A percentile compares a stretch with the other conserved stretches of the same genome.
phyloP scores from a whole-genome alignment of 2,113 vertebrate species.

The Engraulis encrasicolus region DNA sequence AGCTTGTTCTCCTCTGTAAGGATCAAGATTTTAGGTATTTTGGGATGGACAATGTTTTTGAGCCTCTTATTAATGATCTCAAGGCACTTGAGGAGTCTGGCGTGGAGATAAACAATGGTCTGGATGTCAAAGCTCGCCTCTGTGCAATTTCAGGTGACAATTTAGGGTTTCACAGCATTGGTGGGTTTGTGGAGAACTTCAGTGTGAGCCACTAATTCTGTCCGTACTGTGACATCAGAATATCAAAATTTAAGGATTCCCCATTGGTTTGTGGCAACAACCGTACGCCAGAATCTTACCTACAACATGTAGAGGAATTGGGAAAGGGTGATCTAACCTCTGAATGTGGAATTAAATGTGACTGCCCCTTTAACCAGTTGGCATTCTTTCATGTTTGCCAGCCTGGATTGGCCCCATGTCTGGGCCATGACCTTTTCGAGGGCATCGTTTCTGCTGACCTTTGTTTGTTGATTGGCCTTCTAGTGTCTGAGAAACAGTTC shows the following conservation, averaged over 20 bases:
- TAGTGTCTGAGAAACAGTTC: not conserved
- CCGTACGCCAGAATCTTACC: conserved; percentile 12
- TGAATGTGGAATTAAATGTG: conserved; percentile 25
- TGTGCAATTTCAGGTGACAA: no score
- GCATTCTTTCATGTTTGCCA: conserved; percentile 33
- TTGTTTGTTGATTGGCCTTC: conserved; percentile 9
- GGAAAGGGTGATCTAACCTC: not conserved
- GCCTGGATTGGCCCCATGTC: conserved; percentile 21
- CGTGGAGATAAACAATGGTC: conserved; percentile 14
- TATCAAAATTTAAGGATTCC: not conserved
- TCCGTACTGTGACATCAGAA: conserved; percentile 27
- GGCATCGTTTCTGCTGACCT: conserved; percentile 30
- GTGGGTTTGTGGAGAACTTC: conserved; percentile 31
- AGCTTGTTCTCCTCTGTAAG: conserved; percentile 30
- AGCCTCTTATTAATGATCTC: conserved; percentile 33
- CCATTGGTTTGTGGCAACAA: not conserved
- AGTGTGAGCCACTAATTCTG: conserved; percentile 30
- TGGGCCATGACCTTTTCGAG: conserved; percentile 33
- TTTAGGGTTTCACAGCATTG: not conserved
- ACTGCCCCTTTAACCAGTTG: conserved; percentile 30
- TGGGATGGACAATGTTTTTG: conserved; percentile 39
- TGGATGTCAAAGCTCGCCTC: not conserved
- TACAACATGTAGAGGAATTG: conserved; percentile 16
- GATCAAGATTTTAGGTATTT: conserved; percentile 38
- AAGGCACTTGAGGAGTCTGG: conserved; percentile 32